phyloP scores from a whole-genome alignment of 2,113 vertebrate genomes.

The Bagarius yarrelli region DNA sequence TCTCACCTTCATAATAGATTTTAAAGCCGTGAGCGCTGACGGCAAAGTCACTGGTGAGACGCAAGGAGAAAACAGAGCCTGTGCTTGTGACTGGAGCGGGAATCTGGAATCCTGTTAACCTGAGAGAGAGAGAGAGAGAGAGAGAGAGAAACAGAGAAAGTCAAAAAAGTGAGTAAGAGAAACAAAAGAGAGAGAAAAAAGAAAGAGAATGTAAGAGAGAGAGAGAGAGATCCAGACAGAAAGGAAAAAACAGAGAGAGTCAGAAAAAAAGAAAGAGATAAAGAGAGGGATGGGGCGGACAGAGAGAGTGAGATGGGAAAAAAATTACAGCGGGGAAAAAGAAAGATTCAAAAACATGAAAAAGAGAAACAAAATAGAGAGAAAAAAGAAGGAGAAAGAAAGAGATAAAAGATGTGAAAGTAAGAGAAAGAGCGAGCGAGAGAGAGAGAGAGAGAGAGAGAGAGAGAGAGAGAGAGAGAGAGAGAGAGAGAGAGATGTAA shows the following conservation, averaged over 20 bases:
- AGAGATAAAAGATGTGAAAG: not conserved
- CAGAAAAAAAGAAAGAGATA: not conserved
- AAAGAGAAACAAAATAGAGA: not conserved
- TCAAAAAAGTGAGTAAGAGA: not conserved
- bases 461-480: not conserved
- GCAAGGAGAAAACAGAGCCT: conserved; percentile 93
- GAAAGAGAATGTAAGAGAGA: not conserved
- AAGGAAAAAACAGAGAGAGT: not conserved
- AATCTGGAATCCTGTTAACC: conserved; percentile 97
- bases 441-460: conserved; percentile 7
- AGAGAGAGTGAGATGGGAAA: not conserved
- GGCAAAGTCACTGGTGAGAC: conserved; percentile 97
- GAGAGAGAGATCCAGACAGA: not conserved
- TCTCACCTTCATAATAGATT: conserved; percentile 96
- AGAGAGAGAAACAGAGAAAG: not conserved
- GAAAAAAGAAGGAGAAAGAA: conserved; percentile 13
- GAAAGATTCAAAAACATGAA: not conserved
- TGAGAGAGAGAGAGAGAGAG: conserved; percentile 62
- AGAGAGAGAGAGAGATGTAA: conserved; percentile 1
- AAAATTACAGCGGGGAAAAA: not conserved
- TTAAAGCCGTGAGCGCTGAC: conserved; percentile 99
- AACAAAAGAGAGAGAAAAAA: not conserved
- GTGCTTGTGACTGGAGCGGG: conserved; percentile 95
- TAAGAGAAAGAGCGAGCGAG: not conserved
- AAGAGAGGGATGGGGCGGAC: not conserved